Percentiles rank a stretch among this genome's conserved stretches.
Evolutionary conservation across 2,113 vertebrate genomes (phyloP).

Genomic region (Cinclus mexicanus): DNA sequence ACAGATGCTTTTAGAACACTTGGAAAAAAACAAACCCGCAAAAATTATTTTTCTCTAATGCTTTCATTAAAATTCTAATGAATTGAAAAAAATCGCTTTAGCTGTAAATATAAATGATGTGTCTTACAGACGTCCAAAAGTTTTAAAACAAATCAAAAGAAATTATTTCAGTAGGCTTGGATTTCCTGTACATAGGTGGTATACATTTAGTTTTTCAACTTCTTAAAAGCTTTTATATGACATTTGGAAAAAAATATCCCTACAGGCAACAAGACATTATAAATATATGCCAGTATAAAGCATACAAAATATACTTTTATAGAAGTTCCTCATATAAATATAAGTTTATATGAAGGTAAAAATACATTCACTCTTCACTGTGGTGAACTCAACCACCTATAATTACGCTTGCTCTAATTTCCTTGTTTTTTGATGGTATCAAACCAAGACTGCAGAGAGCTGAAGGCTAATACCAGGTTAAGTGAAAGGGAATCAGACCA

Average conservation of each 20-base stretch:
- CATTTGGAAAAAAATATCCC: background rate
- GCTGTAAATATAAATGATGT: background rate
- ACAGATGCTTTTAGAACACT: background rate
- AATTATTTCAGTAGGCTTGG: background rate
- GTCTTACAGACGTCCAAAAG: background rate
- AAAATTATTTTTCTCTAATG: background rate
- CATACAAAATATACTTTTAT: background rate
- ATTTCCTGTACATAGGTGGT: background rate
- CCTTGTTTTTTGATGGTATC: background rate
- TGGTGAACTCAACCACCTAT: background rate
- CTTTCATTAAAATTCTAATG: background rate
- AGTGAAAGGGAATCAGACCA: background rate
- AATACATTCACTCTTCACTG: background rate
- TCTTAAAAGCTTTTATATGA: background rate
- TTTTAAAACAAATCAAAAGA: background rate
- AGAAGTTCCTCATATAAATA: background rate
- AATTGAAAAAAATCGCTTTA: background rate
- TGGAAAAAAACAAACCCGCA: background rate
- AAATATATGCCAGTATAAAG: background rate
- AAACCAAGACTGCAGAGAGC: background rate
- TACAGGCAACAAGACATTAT: background rate
- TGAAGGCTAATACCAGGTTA: background rate
- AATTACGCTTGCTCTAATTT: background rate
- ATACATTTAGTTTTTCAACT: background rate
- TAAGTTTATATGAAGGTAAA: background rate